These are phyloP conservation scores for Helicoverpa zea DNA, from an alignment of 1,140 invertebrate genomes.

Conservation along the genomic window DNA sequence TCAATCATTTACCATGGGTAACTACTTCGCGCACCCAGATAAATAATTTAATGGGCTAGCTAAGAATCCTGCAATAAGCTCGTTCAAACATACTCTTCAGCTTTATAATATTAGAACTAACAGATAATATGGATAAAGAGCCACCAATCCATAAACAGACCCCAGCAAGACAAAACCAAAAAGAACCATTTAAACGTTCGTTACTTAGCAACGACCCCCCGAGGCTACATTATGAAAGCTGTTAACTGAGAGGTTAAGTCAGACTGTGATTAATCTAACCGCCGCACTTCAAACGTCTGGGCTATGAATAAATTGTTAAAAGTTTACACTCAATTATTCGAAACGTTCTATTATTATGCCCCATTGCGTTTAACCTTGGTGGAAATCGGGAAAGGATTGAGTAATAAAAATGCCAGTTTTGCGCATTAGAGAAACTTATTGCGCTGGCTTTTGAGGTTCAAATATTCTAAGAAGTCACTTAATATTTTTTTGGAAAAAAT, in stretches of 20 bases:
- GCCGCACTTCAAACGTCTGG: neutral
- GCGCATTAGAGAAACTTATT: constrained; percentile 6
- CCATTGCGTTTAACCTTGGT: constrained; percentile 9
- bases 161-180: too few relatives aligned
- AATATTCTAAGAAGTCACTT: neutral
- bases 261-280: neutral
- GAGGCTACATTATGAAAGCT: too few relatives aligned
- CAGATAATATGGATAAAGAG: neutral
- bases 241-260: too few relatives aligned
- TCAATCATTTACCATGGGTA: too few relatives aligned
- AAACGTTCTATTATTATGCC: neutral
- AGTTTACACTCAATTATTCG: constrained; percentile 19
- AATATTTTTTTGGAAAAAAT: neutral
- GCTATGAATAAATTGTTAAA: neutral
- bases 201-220: too few relatives aligned
- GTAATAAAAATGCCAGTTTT: constrained; percentile 33
- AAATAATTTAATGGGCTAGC: neutral
- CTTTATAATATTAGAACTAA: neutral
- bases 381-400: constrained; percentile 13
- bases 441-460: neutral
- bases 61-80: too few relatives aligned
- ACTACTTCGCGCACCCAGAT: too few relatives aligned
- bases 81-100: neutral
- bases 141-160: neutral
- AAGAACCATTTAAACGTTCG: too few relatives aligned